Evolutionary conservation across 2,888 invertebrate genomes (phyloP).

Genomic region (Belgica antarctica): DNA sequence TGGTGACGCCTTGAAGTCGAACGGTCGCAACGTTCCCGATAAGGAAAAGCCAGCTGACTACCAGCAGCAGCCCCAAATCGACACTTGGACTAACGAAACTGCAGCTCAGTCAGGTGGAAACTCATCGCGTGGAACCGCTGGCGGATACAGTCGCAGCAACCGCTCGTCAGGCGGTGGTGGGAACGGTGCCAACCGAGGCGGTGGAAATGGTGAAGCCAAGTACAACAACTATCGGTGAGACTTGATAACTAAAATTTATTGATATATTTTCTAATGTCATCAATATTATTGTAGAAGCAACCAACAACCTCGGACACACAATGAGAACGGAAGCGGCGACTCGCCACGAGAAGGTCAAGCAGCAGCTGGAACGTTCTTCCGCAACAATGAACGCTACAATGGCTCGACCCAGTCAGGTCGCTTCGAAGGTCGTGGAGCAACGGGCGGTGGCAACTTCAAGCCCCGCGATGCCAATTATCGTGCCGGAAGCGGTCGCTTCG

Average conservation of each 20-base stretch:
- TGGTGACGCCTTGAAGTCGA: background rate
- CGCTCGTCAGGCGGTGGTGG: background rate
- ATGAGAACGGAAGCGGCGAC: constrained; percentile 40
- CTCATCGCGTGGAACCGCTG: background rate
- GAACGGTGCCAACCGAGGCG: background rate
- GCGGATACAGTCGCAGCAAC: constrained; percentile 1
- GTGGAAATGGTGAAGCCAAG: background rate
- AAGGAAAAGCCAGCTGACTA: constrained; percentile 27
- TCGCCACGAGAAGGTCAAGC: constrained; percentile 18
- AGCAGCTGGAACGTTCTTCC: constrained; percentile 36
- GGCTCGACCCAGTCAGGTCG: background rate
- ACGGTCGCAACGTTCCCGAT: constrained; percentile 11
- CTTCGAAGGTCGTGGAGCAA: background rate
- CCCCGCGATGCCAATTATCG: constrained; percentile 33
- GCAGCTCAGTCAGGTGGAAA: background rate
- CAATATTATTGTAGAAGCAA: constrained; percentile 14
- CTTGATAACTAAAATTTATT: constrained; percentile 8
- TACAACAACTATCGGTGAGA: constrained; percentile 41
- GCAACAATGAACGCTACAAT: constrained; percentile 38
- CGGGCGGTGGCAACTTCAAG: constrained; percentile 24
- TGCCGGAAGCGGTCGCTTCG: constrained; percentile 34
- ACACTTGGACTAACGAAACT: constrained; percentile 38
- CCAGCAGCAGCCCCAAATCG: constrained; percentile 35
- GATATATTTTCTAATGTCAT: background rate
- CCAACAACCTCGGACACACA: background rate